Percentiles rank a stretch among this genome's conserved stretches.
Evolutionary conservation across 1,140 invertebrate species (phyloP).

Genomic region (silkworm (Bombyx mori)): DNA sequence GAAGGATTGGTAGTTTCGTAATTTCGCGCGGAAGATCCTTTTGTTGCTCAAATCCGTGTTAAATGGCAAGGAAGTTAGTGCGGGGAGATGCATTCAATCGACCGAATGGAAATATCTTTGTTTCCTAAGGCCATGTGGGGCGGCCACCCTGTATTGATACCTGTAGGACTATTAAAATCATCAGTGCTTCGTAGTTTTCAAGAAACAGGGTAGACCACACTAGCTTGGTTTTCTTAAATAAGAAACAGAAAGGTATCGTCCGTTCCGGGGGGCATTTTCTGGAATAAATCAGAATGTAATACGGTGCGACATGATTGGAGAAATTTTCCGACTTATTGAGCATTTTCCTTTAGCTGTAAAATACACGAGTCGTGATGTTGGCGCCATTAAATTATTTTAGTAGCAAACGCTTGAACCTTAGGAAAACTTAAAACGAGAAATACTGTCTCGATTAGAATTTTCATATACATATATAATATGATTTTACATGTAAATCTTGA

Average conservation of each 20-base stretch:
- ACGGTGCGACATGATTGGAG: constrained; percentile 55
- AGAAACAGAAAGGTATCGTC: constrained; percentile 38
- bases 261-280: constrained; percentile 38
- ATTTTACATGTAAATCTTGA: too few relatives aligned
- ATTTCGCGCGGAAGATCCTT: constrained; percentile 61
- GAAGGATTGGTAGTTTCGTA: constrained; percentile 62
- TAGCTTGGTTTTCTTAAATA: constrained; percentile 26
- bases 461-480: too few relatives aligned
- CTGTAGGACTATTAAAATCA: constrained; percentile 32
- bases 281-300: constrained; percentile 66
- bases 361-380: neutral
- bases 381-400: too few relatives aligned
- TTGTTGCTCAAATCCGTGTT: constrained; percentile 65
- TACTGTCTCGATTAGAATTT: too few relatives aligned
- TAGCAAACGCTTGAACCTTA: too few relatives aligned
- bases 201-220: constrained; percentile 29
- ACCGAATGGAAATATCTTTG: constrained; percentile 56
- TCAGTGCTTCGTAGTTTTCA: constrained; percentile 12
- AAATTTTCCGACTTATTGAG: constrained; percentile 62
- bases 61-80: constrained; percentile 67
- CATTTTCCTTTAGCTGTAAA: constrained; percentile 33
- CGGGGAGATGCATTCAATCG: constrained; percentile 59
- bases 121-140: constrained; percentile 55
- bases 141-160: constrained; percentile 42
- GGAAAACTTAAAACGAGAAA: too few relatives aligned